Evolutionary conservation across 2,888 invertebrate species (phyloP).

Genomic region (Adela reaumurella): DNA sequence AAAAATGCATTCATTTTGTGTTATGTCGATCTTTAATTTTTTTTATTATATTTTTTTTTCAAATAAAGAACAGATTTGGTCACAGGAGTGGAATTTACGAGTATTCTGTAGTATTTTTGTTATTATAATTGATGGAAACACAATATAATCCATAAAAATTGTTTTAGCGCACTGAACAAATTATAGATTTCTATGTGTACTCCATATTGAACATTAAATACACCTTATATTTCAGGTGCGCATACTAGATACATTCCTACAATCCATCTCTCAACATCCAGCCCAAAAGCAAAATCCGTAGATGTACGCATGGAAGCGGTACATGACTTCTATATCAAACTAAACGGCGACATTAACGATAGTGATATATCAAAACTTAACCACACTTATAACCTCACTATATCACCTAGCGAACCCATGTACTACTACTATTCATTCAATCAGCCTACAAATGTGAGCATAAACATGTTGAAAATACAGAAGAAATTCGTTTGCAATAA

Average conservation of each 20-base stretch:
- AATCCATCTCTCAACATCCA: conserved; percentile 67
- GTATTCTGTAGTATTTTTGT: no score
- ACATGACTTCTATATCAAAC: conserved; percentile 54
- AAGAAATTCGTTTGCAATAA: conserved; percentile 54
- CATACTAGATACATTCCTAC: conserved; percentile 49
- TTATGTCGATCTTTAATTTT: no score
- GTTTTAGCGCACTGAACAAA: no score
- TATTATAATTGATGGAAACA: no score
- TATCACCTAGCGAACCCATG: conserved; percentile 45
- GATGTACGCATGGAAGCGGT: conserved; percentile 57
- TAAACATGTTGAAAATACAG: background rate
- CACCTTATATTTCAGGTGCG: no score
- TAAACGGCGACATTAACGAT: conserved; percentile 9
- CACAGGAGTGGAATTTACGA: no score
- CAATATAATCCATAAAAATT: no score
- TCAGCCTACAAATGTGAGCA: conserved; percentile 21
- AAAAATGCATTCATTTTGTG: no score
- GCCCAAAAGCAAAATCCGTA: conserved; percentile 52
- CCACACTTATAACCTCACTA: conserved; percentile 32
- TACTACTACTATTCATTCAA: conserved; percentile 56
- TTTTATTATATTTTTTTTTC: no score
- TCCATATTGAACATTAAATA: no score
- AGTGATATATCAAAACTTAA: conserved; percentile 15
- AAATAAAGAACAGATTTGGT: no score
- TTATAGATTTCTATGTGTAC: no score